Evolutionary conservation across 2,888 invertebrate species (phyloP).

Genomic region (Omphaloscelis lunosa): DNA sequence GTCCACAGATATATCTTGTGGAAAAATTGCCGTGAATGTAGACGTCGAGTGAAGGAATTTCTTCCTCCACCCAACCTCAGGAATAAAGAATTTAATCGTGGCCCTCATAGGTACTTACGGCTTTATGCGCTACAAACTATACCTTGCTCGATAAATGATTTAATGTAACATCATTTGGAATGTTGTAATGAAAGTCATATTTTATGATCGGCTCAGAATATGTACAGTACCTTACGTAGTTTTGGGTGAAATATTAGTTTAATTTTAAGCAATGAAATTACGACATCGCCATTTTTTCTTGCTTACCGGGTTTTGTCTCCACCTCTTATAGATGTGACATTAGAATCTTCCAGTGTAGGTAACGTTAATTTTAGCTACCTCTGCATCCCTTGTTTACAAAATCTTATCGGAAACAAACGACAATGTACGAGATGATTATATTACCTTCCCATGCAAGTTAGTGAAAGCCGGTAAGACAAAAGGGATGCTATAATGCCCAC

Average conservation of each 20-base stretch:
- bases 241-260: slow-evolving; percentile 18
- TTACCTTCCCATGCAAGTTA: slow-evolving; percentile 41
- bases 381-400: slow-evolving; percentile 17
- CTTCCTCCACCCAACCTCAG: slow-evolving; percentile 71
- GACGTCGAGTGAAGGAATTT: slow-evolving; percentile 81
- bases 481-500: slow-evolving; percentile 33
- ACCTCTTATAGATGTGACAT: neutral
- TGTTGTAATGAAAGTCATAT: slow-evolving; percentile 48
- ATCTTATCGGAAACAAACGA: slow-evolving; percentile 23
- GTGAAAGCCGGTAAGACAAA: slow-evolving; percentile 53
- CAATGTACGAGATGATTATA: slow-evolving; percentile 31
- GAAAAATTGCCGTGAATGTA: slow-evolving; percentile 85
- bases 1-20: slow-evolving; percentile 73
- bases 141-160: slow-evolving; percentile 57
- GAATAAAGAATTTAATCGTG: slow-evolving; percentile 83
- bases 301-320: neutral
- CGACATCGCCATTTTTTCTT: neutral
- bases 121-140: slow-evolving; percentile 73
- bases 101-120: slow-evolving; percentile 78
- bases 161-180: slow-evolving; percentile 47
- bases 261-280: neutral
- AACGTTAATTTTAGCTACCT: neutral
- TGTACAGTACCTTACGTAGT: neutral
- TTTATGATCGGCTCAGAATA: slow-evolving; percentile 22
- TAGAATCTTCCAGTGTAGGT: neutral